Conservation (phyloP, 2,113 vertebrate genomes). For the Cynocephalus volans region DNA sequence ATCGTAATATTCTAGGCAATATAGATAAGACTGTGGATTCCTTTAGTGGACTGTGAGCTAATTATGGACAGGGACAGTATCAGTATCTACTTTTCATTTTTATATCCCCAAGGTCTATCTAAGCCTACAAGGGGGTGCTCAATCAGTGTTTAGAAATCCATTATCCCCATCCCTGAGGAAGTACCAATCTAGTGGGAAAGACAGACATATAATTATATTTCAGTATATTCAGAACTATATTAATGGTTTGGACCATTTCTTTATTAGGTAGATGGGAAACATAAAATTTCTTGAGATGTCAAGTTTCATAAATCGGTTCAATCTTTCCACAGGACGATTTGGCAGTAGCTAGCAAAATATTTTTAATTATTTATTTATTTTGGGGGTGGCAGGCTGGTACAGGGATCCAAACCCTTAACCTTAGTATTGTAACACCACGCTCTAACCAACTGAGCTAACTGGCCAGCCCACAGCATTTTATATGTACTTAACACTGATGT, state of each 20-base stretch:
- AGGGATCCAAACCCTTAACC: no score
- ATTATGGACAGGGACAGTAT: neutral
- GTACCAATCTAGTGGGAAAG: constrained; percentile 24
- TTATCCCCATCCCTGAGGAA: neutral
- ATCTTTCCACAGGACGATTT: constrained; percentile 27
- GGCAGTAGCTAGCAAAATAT: constrained; percentile 49
- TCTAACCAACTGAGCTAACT: no score
- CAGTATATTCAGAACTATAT: neutral
- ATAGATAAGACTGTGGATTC: neutral
- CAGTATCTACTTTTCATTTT: constrained; percentile 37
- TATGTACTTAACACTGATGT: neutral
- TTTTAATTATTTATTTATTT: no score
- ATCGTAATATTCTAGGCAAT: neutral
- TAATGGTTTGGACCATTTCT: constrained; percentile 1
- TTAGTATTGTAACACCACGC: no score
- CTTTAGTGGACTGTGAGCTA: neutral
- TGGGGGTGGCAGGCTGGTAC: no score
- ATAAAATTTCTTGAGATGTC: constrained; percentile 37
- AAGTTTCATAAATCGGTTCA: constrained; percentile 53
- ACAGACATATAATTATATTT: constrained; percentile 12
- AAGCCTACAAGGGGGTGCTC: neutral
- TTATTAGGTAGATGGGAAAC: constrained; percentile 57
- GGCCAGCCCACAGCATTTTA: neutral
- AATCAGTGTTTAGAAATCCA: neutral
- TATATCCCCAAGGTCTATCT: neutral